A percentile compares a stretch with the other conserved stretches of the same genome.
Conservation (phyloP, 2,113 vertebrate species). For the Dasyornis broadbenti region DNA sequence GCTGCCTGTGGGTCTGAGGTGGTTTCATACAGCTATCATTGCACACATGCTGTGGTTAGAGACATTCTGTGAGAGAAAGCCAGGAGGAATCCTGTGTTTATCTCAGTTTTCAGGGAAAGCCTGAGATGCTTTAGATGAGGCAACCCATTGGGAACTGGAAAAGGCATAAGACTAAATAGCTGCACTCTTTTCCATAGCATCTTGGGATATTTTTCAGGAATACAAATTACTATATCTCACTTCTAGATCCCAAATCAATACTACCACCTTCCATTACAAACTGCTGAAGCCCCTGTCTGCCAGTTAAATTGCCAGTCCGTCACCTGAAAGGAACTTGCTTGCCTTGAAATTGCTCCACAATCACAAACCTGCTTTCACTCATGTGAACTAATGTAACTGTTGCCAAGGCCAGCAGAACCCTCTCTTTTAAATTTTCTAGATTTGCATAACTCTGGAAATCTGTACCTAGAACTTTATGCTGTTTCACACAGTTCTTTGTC, state of each 20-base stretch:
- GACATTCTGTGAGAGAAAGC: background rate
- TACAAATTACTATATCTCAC: background rate
- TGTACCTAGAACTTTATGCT: background rate
- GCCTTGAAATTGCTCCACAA: background rate
- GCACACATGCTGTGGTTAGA: background rate
- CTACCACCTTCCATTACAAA: background rate
- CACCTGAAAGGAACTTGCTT: background rate
- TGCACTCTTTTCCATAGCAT: background rate
- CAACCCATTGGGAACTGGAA: background rate
- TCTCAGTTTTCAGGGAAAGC: background rate
- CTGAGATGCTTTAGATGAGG: fast-evolving
- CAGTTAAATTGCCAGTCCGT: background rate
- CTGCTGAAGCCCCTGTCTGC: background rate
- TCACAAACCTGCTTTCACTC: background rate
- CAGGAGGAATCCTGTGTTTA: background rate
- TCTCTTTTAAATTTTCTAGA: background rate
- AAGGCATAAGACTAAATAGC: background rate
- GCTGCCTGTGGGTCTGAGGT: background rate
- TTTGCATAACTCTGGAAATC: background rate
- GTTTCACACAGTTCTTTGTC: background rate
- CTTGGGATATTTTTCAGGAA: background rate
- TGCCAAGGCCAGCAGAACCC: background rate
- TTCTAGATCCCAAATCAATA: background rate
- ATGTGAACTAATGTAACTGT: background rate
- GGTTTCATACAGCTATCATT: background rate